Conservation (phyloP, 2,797 vertebrate species). For the Leuciscus waleckii region DNA sequence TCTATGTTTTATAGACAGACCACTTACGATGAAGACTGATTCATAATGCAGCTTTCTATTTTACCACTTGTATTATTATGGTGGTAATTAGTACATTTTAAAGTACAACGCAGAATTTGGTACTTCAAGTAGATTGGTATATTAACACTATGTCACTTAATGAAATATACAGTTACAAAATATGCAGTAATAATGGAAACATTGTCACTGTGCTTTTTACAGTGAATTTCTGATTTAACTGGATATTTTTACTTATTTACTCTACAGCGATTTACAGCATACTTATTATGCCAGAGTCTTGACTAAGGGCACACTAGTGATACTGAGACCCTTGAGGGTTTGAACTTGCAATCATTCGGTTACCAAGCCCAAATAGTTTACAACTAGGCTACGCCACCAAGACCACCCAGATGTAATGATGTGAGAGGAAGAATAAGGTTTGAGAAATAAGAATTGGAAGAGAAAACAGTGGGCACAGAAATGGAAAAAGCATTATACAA, state of each 20-base stretch:
- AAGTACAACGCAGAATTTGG: background rate
- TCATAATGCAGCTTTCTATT: background rate
- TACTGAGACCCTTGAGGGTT: background rate
- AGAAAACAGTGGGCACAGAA: conserved; percentile 4
- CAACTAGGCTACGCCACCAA: background rate
- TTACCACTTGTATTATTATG: background rate
- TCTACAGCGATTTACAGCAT: background rate
- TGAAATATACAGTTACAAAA: background rate
- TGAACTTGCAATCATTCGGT: background rate
- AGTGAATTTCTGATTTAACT: background rate
- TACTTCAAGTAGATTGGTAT: background rate
- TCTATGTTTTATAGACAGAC: too few species aligned
- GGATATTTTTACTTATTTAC: background rate
- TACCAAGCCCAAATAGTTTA: conserved; percentile 12
- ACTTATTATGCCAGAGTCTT: background rate
- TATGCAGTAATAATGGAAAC: background rate
- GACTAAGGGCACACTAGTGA: background rate
- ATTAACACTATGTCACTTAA: background rate
- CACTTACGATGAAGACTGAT: background rate
- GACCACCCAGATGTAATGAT: conserved; percentile 45
- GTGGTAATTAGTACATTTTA: background rate
- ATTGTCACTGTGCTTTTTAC: background rate
- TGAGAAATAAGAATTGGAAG: background rate
- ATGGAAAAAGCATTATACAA: conserved; percentile 17
- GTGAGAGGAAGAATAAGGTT: conserved; percentile 27